Conservation (phyloP, 2,888 invertebrate genomes). For the Drosophila mimica region DNA sequence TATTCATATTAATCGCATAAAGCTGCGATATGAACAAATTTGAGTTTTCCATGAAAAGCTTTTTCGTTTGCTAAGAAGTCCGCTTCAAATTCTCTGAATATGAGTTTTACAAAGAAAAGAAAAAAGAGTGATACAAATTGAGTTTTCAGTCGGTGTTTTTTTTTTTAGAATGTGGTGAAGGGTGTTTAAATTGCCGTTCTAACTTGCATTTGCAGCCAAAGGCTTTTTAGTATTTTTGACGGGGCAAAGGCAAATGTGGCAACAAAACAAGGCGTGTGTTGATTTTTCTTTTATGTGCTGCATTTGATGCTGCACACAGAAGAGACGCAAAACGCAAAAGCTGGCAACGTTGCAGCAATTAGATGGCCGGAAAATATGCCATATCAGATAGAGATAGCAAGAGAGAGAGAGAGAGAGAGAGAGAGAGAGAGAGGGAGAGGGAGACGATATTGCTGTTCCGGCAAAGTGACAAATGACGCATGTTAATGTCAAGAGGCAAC, state of each 20-base stretch:
- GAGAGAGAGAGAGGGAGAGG: background rate
- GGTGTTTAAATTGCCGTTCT: background rate
- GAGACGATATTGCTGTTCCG: background rate
- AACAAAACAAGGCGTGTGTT: constrained; percentile 1
- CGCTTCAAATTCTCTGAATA: background rate
- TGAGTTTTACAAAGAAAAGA: background rate
- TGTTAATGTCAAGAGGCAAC: constrained; percentile 52
- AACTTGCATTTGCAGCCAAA: background rate
- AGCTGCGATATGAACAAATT: background rate
- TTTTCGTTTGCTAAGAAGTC: background rate
- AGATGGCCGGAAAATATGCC: constrained; percentile 24
- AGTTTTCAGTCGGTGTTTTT: background rate
- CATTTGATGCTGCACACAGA: constrained; percentile 20
- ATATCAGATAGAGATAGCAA: background rate
- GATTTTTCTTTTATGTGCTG: background rate
- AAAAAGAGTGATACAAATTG: background rate
- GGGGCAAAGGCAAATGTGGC: background rate
- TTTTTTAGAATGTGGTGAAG: background rate
- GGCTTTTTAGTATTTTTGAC: background rate
- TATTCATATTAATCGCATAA: background rate
- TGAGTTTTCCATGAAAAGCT: background rate
- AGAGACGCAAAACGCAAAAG: constrained; percentile 8
- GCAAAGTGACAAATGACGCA: constrained; percentile 73
- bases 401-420: background rate
- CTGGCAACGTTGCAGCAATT: constrained; percentile 39